These are phyloP conservation scores for Drosophila flavopinicola DNA, from an alignment of 2,888 invertebrate genomes.

Conservation along the genomic window DNA sequence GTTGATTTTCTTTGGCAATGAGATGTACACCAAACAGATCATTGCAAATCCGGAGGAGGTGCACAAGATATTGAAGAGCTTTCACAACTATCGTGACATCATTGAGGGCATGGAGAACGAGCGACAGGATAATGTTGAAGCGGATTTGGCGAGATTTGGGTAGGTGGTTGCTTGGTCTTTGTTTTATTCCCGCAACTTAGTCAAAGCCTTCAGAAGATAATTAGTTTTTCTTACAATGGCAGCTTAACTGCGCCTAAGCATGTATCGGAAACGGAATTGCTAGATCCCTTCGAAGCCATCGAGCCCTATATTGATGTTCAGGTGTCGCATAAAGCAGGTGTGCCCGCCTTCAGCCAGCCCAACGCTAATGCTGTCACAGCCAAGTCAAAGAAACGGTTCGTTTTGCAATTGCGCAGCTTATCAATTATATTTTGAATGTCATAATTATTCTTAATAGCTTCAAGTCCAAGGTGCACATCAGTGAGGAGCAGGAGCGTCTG, in stretches of 20 bases:
- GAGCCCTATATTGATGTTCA: slow-evolving; percentile 73
- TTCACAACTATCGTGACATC: slow-evolving; percentile 81
- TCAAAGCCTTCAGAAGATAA: too few species aligned
- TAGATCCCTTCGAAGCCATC: slow-evolving; percentile 70
- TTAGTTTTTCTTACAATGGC: too few species aligned
- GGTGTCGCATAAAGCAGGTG: slow-evolving; percentile 20
- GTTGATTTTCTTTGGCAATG: slow-evolving; percentile 81
- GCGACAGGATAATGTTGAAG: slow-evolving; percentile 54
- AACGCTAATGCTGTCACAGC: slow-evolving; percentile 32
- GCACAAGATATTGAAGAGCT: slow-evolving; percentile 82
- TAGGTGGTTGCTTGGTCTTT: slow-evolving; percentile 59
- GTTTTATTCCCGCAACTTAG: too few species aligned
- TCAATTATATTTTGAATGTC: neutral
- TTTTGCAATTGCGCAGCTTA: neutral
- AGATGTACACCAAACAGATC: slow-evolving; percentile 66
- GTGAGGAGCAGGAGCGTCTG: slow-evolving; percentile 79
- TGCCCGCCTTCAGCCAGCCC: neutral
- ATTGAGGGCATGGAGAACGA: slow-evolving; percentile 81
- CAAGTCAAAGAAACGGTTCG: slow-evolving; percentile 67
- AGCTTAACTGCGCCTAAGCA: slow-evolving; percentile 54
- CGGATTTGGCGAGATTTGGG: slow-evolving; percentile 48
- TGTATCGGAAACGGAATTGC: slow-evolving; percentile 33
- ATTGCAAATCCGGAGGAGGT: slow-evolving; percentile 71
- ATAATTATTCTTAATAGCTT: slow-evolving; percentile 47
- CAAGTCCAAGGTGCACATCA: slow-evolving; percentile 79